Evolutionary conservation across 2,113 vertebrate genomes (phyloP), one percentile per base, ranked within the genome.

Genomic region (Microcebus tavaratra): DNA sequence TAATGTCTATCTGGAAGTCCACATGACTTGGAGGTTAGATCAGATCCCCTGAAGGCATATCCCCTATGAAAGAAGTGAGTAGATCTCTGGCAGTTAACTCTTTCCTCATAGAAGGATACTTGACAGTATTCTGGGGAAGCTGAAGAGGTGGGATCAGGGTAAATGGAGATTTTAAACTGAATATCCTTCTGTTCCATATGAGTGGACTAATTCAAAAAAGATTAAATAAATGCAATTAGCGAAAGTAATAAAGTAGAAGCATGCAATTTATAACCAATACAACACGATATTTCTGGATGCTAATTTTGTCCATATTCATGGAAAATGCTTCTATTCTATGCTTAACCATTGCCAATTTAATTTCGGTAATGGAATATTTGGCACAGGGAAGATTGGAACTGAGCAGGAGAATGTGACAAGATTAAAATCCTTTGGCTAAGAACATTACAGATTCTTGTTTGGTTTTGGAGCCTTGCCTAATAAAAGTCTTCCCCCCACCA

Each of bases 311-410:
- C 21, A 67, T 61, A 15, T 88, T 95, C 72, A 85, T 75, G 65
- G 90, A 79, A 95, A 96, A 76, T 94, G 61, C 53, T 92, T 90
- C 72, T 73, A 31, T 55, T 75, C 15, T 86, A 18, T 93, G 21
- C 15, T 92, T 84, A 94, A 85, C 81, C 29, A 79, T 55, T 91
- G 79, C 86, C 86, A 97, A 65, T 93, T 95, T 96, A 95, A 97
- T 97, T 96, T 95, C 87, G 65, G 61, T 91, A 97, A 98, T 97
- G 93, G 93, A 79, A 31, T 91, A 70, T 87, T 93, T 97, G 86
- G 93, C 96, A 91, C 48, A 65, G 14, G 12, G 12, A 96, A 94
- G 48, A 79, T 1, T 91, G 67, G 61, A 65, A 96, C 27, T 8
- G 7, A 57, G 27, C 34, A 72, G 83, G 68, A 94, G 57, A 86